phyloP scores from a whole-genome alignment of 2,797 vertebrate species.

The Fundulus diaphanus region DNA sequence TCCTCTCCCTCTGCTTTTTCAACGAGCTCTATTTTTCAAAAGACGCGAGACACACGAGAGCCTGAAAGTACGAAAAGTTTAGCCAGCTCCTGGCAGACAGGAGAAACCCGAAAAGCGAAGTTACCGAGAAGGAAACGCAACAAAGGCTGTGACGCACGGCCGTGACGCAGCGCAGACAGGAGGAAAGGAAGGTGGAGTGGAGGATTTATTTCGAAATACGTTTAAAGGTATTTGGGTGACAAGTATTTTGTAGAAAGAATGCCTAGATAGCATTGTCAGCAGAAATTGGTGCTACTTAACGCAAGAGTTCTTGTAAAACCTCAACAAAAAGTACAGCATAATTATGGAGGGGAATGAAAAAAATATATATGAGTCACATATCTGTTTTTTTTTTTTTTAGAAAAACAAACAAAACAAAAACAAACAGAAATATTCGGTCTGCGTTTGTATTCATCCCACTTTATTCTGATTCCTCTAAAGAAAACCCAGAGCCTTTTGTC shows the following conservation, averaged over 20 bases:
- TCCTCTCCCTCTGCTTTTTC: neutral
- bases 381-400: no score
- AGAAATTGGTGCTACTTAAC: neutral
- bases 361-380: neutral
- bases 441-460: neutral
- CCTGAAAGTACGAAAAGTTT: neutral
- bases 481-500: neutral
- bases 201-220: neutral
- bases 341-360: neutral
- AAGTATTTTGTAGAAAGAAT: neutral
- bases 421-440: neutral
- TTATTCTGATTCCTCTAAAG: neutral
- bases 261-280: neutral
- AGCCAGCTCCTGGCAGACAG: neutral
- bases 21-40: neutral
- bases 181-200: slow-evolving; percentile 12
- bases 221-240: neutral
- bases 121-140: slow-evolving; percentile 23
- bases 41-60: neutral
- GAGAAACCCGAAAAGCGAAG: slow-evolving; percentile 19
- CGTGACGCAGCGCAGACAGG: slow-evolving; percentile 49
- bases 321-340: neutral
- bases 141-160: slow-evolving; percentile 47
- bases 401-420: no score
- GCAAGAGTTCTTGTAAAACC: neutral